These are phyloP conservation scores for Grus americana DNA, from an alignment of 2,113 vertebrate species.

Conservation along the genomic window DNA sequence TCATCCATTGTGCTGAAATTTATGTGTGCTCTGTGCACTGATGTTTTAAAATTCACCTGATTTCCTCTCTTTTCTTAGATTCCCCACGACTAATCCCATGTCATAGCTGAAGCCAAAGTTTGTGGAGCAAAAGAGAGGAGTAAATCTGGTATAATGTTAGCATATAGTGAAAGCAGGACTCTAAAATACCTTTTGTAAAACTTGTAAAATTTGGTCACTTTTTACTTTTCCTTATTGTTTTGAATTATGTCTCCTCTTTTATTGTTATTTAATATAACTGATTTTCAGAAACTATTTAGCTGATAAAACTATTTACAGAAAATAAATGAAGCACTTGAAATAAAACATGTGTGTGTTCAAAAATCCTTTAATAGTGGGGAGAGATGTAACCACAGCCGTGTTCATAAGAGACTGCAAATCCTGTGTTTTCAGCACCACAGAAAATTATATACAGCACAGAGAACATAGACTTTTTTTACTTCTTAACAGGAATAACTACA, in stretches of 20 bases:
- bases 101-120: neutral
- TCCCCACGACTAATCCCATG: neutral
- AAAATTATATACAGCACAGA: conserved; percentile 61
- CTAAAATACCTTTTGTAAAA: neutral
- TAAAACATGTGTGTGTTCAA: conserved; percentile 8
- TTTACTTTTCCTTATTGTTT: neutral
- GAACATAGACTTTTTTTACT: neutral
- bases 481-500: neutral
- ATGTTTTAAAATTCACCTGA: neutral
- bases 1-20: neutral
- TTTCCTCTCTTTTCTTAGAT: neutral
- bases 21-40: neutral
- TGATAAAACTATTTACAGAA: conserved; percentile 57
- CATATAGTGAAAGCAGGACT: neutral
- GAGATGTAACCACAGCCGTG: conserved; percentile 13
- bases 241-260: neutral
- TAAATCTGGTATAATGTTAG: neutral
- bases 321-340: conserved; percentile 45
- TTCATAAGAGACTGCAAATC: conserved; percentile 33
- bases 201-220: neutral
- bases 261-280: conserved; percentile 19
- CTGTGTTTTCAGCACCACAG: conserved; percentile 25
- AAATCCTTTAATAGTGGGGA: neutral
- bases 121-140: neutral
- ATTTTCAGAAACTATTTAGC: conserved; percentile 54